Percentiles rank a stretch among this genome's conserved stretches.
phyloP scores from a whole-genome alignment of 2,888 invertebrate genomes.

The Pocota personata region DNA sequence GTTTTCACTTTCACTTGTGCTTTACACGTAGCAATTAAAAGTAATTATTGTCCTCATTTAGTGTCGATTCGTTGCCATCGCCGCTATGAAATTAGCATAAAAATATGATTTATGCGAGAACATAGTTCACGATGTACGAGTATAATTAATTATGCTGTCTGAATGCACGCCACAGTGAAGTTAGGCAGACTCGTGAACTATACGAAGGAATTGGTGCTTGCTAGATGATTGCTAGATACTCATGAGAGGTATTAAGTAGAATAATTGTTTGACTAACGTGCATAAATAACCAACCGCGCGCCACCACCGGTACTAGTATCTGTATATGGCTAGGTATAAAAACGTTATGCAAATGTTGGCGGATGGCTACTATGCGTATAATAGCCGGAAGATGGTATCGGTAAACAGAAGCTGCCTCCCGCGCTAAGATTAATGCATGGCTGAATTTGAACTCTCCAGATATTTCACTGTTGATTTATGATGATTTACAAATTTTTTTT shows the following conservation, averaged over 20 bases:
- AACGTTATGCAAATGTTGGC: slow-evolving; percentile 38
- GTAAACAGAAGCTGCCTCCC: slow-evolving; percentile 22
- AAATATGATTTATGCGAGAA: slow-evolving; percentile 45
- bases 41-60: slow-evolving; percentile 39
- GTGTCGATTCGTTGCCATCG: slow-evolving; percentile 7
- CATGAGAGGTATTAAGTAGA: slow-evolving; percentile 54
- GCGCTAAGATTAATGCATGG: slow-evolving; percentile 21
- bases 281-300: slow-evolving; percentile 38
- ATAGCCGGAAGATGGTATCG: slow-evolving; percentile 49
- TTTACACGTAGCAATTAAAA: slow-evolving; percentile 61
- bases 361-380: slow-evolving; percentile 29
- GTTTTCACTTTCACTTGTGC: slow-evolving; percentile 21
- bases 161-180: not conserved
- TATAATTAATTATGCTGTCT: not conserved
- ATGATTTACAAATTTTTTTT: not conserved
- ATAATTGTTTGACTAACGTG: slow-evolving; percentile 51
- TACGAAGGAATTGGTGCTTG: slow-evolving; percentile 40
- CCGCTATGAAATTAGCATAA: slow-evolving; percentile 34
- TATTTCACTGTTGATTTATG: slow-evolving; percentile 16
- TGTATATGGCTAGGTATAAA: not conserved
- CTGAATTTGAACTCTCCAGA: slow-evolving; percentile 13
- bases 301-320: not conserved
- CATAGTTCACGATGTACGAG: slow-evolving; percentile 10
- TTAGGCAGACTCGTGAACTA: slow-evolving; percentile 4
- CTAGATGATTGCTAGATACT: slow-evolving; percentile 28